Evolutionary conservation across 2,797 vertebrate genomes (phyloP), one percentile per base, ranked within the genome.

Genomic region (Mus caroli): DNA sequence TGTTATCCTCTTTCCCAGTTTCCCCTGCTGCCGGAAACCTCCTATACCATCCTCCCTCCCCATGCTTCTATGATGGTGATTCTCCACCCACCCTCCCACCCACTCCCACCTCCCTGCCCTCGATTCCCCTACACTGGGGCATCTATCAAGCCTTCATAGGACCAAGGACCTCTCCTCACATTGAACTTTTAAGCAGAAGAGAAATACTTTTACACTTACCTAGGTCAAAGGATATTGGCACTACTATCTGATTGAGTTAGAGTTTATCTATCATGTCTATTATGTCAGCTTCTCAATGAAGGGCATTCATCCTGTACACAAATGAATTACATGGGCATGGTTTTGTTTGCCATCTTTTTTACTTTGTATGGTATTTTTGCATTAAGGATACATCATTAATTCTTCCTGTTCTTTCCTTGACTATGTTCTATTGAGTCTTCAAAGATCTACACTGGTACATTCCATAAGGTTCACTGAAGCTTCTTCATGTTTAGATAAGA

Each of bases 161-260:
- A 50, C 50, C 50, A 50, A 50, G 50, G 50, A 50, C 50, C 50
- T 50, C 50, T 50, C 50, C 50, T 50, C 50, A 10, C 50, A 50
- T 50, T 50, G 50, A 50, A 87, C 62, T 69, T 89, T 93, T 82
- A 94, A 91, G 14, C 6, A 64, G 12, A 28, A 71, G 22, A n/a
- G 54, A 83, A 31, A 54, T 43, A 69, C 64, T 94, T 85, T 17
- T 40, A 90, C 5, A 79, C 24, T 60, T 91, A 43, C 17, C 46
- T 82, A 86, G 76, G 24, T 86, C 22, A 91, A 43, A 90, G 37
- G 12, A 94, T 84, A 3, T 40, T 87, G 50, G 31, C 73, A 56
- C 6, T 10, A 60, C 82, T 92, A 52, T 93, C 69, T 77, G 43
- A 94, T 76, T 76, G 26, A 94, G 58, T 94, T 14, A 34, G 52